Evolutionary conservation across 2,113 vertebrate species (phyloP), one percentile per base, ranked within the genome.

Genomic region (Lophius piscatorius): DNA sequence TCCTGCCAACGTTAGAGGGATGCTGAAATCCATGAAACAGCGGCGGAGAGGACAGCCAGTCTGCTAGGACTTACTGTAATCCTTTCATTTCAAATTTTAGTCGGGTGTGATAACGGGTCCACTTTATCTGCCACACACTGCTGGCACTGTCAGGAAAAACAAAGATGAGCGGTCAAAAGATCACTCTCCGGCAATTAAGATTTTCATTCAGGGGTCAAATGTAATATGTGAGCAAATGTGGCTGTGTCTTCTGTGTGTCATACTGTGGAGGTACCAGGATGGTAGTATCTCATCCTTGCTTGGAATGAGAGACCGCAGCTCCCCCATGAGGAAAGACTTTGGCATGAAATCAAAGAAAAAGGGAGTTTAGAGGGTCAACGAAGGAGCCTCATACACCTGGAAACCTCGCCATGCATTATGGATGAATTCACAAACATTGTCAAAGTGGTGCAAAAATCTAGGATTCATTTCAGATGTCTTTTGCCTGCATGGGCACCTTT

Each of bases 41-140:
- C 56, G 50, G 68, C 31, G 41, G 48, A 64, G 52, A 50, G 63
- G 55, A 66, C 60, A 59, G 18, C 17, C 58, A 50, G 46, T 71
- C 49, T 64, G 54, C 50, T 12, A 49, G 46, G 79, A 76, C 58
- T 80, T 78, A 78, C 35, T 57, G 57, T 87, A 83, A 87, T 88
- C 78, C 80, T 72, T 78, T 70, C 78, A 72, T 85, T 85, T 88
- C 33, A 80, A 48, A 76, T 82, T 78, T 78, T 56, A 62, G 56
- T 49, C 0, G 8, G 31, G 24, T 39, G 31, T 51, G 62, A 84
- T 81, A 77, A 73, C 10, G 0, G 39, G 41, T 48, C 48, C 36
- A 21, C 70, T 67, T 34, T 67, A 62, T 78, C 70, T 60, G 74
- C 59, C 51, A 52, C 63, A 66, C 35, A 60, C 59, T 54, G 61